These are phyloP conservation scores for Pseudonaja textilis DNA, from an alignment of 2,113 vertebrate genomes.

Conservation along the genomic window DNA sequence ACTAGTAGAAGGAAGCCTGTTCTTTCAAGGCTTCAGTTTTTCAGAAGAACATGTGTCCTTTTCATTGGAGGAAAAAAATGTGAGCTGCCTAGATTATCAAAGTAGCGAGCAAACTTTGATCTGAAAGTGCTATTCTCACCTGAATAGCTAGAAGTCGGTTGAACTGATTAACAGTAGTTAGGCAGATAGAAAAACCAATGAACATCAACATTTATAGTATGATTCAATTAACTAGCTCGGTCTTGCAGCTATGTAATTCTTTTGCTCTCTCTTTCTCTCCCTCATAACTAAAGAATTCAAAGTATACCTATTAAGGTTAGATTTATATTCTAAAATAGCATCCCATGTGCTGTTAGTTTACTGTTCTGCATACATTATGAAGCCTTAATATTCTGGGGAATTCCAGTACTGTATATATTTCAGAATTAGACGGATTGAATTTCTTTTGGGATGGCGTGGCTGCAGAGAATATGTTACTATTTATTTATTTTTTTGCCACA, in stretches of 20 bases:
- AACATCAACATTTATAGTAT: background rate
- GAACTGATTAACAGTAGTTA: background rate
- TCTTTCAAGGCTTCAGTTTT: background rate
- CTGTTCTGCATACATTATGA: background rate
- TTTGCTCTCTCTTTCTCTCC: background rate
- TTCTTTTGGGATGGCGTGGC: background rate
- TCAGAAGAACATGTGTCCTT: background rate
- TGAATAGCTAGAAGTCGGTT: background rate
- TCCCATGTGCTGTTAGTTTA: background rate
- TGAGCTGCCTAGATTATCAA: background rate
- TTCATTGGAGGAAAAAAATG: background rate
- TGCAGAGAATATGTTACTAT: background rate
- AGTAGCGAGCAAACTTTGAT: background rate
- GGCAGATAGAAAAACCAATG: background rate
- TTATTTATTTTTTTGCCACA: background rate
- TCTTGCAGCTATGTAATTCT: background rate
- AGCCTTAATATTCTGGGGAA: background rate
- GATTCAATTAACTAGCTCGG: background rate
- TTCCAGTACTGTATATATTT: background rate
- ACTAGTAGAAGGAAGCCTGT: background rate
- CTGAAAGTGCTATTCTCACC: background rate
- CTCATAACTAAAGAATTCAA: background rate
- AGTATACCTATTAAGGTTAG: background rate
- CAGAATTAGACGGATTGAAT: background rate
- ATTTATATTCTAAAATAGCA: background rate